These are phyloP conservation scores for Pterocles orientalis DNA, from an alignment of 2,113 vertebrate genomes.

Conservation along the genomic window DNA sequence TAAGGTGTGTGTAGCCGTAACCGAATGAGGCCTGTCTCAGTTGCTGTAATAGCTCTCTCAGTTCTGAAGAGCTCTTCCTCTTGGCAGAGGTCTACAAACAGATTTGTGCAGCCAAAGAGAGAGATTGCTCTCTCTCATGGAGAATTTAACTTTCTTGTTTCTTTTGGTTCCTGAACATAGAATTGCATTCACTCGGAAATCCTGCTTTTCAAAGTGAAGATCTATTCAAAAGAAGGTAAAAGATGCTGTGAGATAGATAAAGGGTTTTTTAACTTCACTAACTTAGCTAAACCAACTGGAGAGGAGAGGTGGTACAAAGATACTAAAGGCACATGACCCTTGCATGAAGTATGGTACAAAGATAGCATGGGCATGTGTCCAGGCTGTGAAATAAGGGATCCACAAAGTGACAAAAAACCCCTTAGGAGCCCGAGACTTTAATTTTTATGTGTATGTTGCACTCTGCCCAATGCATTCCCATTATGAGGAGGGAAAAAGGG, in stretches of 20 bases:
- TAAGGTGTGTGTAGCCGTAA: not conserved
- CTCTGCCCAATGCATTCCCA: not conserved
- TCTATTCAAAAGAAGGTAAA: not conserved
- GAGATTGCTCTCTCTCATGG: not conserved
- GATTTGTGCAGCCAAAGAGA: not conserved
- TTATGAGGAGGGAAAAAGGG: not conserved
- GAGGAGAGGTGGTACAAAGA: not conserved
- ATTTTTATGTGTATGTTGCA: not conserved
- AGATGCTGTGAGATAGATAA: not conserved
- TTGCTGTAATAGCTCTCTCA: not conserved
- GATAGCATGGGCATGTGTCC: not conserved
- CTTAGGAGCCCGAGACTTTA: not conserved
- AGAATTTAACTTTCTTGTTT: not conserved
- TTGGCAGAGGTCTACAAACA: not conserved
- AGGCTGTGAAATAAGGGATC: not conserved
- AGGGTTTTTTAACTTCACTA: not conserved
- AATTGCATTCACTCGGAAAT: not conserved
- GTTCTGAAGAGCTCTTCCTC: not conserved
- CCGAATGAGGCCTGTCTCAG: not conserved
- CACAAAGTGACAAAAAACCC: not conserved
- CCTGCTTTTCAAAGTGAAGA: not conserved
- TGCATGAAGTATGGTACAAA: not conserved
- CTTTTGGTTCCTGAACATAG: not conserved
- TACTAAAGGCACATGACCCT: accelerated
- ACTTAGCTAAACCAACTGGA: not conserved